Conservation (phyloP, 2,797 vertebrate genomes). For the Silurus aristotelis region DNA sequence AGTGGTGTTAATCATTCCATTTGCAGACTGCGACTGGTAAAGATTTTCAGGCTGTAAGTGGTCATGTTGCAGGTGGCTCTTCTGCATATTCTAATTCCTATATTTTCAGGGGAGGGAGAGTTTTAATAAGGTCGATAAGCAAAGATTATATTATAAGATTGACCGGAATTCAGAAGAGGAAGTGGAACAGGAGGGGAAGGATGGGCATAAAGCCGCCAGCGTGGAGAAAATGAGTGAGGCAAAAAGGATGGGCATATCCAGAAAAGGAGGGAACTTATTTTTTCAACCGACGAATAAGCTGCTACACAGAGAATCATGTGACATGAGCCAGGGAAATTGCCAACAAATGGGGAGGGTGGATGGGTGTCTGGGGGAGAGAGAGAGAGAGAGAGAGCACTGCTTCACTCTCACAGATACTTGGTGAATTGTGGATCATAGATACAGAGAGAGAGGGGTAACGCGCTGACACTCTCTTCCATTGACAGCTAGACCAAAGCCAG, state of each 20-base stretch:
- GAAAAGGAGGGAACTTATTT: slow-evolving; percentile 64
- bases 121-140: neutral
- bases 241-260: slow-evolving; percentile 64
- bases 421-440: slow-evolving; percentile 58
- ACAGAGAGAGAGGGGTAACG: slow-evolving; percentile 45
- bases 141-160: neutral
- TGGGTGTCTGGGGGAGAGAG: slow-evolving; percentile 23
- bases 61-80: neutral
- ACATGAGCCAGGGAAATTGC: slow-evolving; percentile 51
- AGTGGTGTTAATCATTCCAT: neutral
- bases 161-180: slow-evolving; percentile 21
- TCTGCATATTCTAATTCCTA: neutral
- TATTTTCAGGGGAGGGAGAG: neutral
- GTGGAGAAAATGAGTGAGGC: slow-evolving; percentile 55
- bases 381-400: slow-evolving; percentile 50
- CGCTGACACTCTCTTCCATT: slow-evolving; percentile 27
- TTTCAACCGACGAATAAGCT: slow-evolving; percentile 63
- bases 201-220: slow-evolving; percentile 47
- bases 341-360: slow-evolving; percentile 38
- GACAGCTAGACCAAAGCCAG: slow-evolving; percentile 38
- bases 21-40: slow-evolving; percentile 3
- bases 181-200: slow-evolving; percentile 26
- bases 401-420: slow-evolving; percentile 66
- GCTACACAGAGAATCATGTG: slow-evolving; percentile 69
- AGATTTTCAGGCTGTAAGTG: neutral